Evolutionary conservation across 2,113 vertebrate species (phyloP).

Genomic region (Morone chrysops): DNA sequence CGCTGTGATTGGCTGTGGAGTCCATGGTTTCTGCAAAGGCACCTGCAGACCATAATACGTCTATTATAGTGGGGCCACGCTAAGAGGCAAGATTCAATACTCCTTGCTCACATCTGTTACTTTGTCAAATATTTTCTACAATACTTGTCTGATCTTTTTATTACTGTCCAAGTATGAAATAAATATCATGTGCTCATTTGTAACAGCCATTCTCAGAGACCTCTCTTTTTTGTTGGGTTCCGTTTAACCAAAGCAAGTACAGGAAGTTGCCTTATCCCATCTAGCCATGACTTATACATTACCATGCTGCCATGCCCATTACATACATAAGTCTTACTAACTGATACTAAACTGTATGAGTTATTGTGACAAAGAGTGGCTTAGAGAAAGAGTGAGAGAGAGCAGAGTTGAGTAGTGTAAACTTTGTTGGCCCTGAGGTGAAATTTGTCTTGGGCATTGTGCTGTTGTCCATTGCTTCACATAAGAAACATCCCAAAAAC

Average conservation of each 20-base stretch:
- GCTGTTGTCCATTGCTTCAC: no score
- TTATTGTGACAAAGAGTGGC: conserved; percentile 12
- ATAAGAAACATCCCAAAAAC: no score
- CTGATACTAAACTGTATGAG: neutral
- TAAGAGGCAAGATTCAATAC: conserved; percentile 31
- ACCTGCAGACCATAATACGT: conserved; percentile 53
- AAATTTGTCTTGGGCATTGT: no score
- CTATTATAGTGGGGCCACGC: conserved; percentile 41
- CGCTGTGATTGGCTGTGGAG: conserved; percentile 36
- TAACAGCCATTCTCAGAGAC: neutral
- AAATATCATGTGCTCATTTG: conserved; percentile 37
- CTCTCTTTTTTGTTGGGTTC: neutral
- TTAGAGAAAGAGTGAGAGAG: neutral
- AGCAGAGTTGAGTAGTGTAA: no score
- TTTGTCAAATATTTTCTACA: conserved; percentile 38
- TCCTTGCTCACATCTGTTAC: conserved; percentile 39
- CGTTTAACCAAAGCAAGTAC: neutral
- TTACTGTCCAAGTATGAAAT: conserved; percentile 33
- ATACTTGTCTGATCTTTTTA: conserved; percentile 25
- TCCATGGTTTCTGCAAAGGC: conserved; percentile 46
- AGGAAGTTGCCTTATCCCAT: neutral
- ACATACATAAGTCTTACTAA: conserved; percentile 19
- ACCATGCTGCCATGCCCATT: neutral
- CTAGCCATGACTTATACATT: neutral
- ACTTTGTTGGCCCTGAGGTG: no score